These are phyloP conservation scores for Anthonomus grandis DNA, from an alignment of 1,140 invertebrate species.

Conservation along the genomic window DNA sequence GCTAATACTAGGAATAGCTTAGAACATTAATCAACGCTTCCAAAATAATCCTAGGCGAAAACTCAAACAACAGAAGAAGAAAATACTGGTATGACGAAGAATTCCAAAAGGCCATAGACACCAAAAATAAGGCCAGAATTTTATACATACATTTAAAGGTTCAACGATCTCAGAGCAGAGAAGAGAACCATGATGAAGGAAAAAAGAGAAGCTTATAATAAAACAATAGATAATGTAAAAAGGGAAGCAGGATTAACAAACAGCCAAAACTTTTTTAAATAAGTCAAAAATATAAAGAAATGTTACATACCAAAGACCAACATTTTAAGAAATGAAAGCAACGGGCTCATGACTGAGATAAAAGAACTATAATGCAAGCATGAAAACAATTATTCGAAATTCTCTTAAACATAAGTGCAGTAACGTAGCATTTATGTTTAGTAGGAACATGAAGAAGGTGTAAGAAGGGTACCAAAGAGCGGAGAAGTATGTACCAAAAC, in stretches of 20 bases:
- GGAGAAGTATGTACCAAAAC: too few species aligned
- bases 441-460: too few species aligned
- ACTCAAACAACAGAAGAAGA: slow-evolving; percentile 13
- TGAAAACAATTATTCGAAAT: too few species aligned
- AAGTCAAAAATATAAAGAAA: too few species aligned
- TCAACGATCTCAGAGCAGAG: slow-evolving; percentile 4
- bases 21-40: slow-evolving; percentile 12
- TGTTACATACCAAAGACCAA: slow-evolving; percentile 10
- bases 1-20: slow-evolving; percentile 3
- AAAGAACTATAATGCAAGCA: too few species aligned
- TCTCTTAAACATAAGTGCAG: too few species aligned
- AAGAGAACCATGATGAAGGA: slow-evolving; percentile 10
- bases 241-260: slow-evolving; percentile 8
- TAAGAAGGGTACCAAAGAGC: too few species aligned
- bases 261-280: slow-evolving; percentile 2
- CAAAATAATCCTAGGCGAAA: slow-evolving; percentile 3
- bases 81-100: slow-evolving; percentile 11
- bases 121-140: slow-evolving; percentile 12
- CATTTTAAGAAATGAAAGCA: slow-evolving; percentile 6
- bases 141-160: slow-evolving; percentile 4
- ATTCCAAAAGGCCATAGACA: slow-evolving; percentile 9
- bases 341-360: not conserved
- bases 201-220: slow-evolving; percentile 15
- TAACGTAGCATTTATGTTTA: too few species aligned
- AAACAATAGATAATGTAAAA: slow-evolving; percentile 5